Evolutionary conservation across 2,113 vertebrate species (phyloP).

Genomic region (Tapirus terrestris): DNA sequence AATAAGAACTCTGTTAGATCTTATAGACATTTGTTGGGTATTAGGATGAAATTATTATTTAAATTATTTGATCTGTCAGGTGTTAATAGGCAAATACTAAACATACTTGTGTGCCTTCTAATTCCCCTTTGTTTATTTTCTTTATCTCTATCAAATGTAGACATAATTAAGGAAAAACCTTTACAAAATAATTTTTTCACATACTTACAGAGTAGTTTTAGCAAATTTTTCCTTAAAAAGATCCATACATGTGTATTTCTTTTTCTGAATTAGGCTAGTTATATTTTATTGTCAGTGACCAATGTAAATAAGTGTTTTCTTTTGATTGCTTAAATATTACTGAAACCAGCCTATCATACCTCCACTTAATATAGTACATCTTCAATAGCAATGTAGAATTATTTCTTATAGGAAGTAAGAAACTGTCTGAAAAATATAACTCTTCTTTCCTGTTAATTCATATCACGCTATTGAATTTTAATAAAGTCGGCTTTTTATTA

Average conservation of each 20-base stretch:
- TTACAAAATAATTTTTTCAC: background rate
- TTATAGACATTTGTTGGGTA: background rate
- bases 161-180: background rate
- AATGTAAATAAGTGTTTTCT: background rate
- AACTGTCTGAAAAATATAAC: background rate
- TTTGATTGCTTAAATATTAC: background rate
- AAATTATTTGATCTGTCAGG: background rate
- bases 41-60: conserved; percentile 5
- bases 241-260: background rate
- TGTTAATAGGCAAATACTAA: conserved; percentile 26
- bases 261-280: background rate
- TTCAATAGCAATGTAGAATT: background rate
- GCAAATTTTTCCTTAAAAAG: background rate
- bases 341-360: background rate
- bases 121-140: conserved; percentile 23
- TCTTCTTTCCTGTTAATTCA: background rate
- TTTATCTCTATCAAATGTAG: background rate
- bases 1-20: background rate
- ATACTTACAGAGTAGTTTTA: background rate
- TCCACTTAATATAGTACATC: background rate
- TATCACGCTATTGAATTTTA: background rate
- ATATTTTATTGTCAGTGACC: background rate
- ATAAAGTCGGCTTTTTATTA: background rate
- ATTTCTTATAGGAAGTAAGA: background rate
- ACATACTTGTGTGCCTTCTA: background rate